These are phyloP conservation scores for Polyommatus iphigenia DNA, from an alignment of 2,888 invertebrate species.

Conservation along the genomic window DNA sequence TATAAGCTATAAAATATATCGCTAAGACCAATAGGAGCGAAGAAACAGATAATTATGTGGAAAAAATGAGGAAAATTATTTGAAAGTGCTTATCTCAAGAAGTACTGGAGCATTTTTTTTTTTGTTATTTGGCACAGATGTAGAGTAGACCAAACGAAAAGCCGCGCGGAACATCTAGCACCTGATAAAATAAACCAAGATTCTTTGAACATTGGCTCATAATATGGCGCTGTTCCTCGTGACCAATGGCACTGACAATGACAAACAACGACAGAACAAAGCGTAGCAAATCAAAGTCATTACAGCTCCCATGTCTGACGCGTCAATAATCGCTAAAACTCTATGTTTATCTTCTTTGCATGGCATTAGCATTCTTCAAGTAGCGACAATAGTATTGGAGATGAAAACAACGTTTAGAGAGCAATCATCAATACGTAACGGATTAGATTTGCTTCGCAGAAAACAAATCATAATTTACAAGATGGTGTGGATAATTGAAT, in stretches of 20 bases:
- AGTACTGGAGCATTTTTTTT: too few species aligned
- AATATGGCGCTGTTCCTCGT: too few species aligned
- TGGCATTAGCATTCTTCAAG: background rate
- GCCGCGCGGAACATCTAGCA: too few species aligned
- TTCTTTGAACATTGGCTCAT: too few species aligned
- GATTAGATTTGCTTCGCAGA: background rate
- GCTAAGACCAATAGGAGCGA: too few species aligned
- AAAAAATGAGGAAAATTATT: too few species aligned
- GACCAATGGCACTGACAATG: conserved; percentile 33
- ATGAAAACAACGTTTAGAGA: background rate
- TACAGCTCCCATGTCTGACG: conserved; percentile 48
- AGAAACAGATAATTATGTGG: too few species aligned
- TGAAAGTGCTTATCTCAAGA: too few species aligned
- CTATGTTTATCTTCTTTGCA: conserved; percentile 9
- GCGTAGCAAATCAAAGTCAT: conserved; percentile 50
- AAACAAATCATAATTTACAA: background rate
- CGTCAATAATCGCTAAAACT: conserved; percentile 43
- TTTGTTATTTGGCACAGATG: too few species aligned
- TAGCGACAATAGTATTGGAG: background rate
- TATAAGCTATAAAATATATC: too few species aligned
- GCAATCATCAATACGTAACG: background rate
- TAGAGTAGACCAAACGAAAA: too few species aligned
- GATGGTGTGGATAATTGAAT: background rate
- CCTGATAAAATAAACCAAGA: too few species aligned
- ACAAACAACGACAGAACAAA: conserved; percentile 48